Conservation (phyloP, 2,113 vertebrate genomes). For the Paedocypris sp. region DNA sequence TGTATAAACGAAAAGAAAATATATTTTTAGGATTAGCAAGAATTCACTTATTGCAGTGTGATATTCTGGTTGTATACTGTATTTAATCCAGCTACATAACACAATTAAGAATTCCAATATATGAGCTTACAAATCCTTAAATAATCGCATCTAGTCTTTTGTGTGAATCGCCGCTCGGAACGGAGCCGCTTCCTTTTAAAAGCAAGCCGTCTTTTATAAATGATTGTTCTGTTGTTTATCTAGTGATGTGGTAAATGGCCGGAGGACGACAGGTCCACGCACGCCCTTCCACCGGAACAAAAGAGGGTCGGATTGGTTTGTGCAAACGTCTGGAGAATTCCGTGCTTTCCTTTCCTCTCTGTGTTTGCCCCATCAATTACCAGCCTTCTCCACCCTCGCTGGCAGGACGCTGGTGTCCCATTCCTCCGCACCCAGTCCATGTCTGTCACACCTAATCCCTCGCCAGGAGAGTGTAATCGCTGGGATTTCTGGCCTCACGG, state of each 20-base stretch:
- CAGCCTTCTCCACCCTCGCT: slow-evolving; percentile 5
- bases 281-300: not conserved
- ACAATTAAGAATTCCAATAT: too few relatives aligned
- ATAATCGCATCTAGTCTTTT: too few relatives aligned
- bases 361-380: slow-evolving; percentile 23
- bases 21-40: too few relatives aligned
- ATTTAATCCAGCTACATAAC: too few relatives aligned
- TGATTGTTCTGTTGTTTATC: not conserved
- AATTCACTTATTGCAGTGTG: too few relatives aligned
- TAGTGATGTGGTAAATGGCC: not conserved
- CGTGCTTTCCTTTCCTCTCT: slow-evolving; percentile 13
- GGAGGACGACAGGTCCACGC: not conserved
- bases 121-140: too few relatives aligned
- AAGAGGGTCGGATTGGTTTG: slow-evolving; percentile 11
- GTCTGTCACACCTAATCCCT: slow-evolving; percentile 19
- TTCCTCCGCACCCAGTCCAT: slow-evolving; percentile 6
- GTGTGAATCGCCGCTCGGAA: too few relatives aligned
- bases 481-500: slow-evolving; percentile 8
- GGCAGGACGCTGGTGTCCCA: slow-evolving; percentile 7
- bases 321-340: slow-evolving; percentile 9
- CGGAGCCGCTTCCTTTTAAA: too few relatives aligned
- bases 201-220: too few relatives aligned
- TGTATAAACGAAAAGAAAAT: too few relatives aligned
- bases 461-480: slow-evolving; percentile 3
- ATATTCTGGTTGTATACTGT: too few relatives aligned